Evolutionary conservation across 1,140 invertebrate genomes (phyloP), one percentile per base, ranked within the genome.

Genomic region (Danaus plexippus): DNA sequence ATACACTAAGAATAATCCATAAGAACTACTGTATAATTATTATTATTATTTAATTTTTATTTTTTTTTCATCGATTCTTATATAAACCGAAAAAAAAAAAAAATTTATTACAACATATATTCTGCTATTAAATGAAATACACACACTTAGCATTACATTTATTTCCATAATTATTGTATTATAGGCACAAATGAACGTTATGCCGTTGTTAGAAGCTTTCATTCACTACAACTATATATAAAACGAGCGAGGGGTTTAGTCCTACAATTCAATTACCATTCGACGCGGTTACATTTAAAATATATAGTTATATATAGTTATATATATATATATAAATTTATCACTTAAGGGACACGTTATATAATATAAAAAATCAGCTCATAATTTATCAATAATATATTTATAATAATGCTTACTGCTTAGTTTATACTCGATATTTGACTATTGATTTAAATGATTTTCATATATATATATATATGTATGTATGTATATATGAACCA

Each of bases 151-250:
- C 49, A 57, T 70, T 69, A 64, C 62, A 56, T 69, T 65, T 59
- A 44, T 56, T 64, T 58, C 57, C 61, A 60, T 64, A 69, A 67
- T 69, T 72, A 70, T 73, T 74, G 64, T 75, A 70, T 64, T 66
- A 72, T 74, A 84, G 80, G 80, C 80, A 84, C 80, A 71, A 76
- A 77, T 75, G 73, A 77, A 81, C 74, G 72, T 63, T 71, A 70
- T 67, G 53, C 32, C 57, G 68, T 66, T 73, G 77, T 72, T 64
- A 13, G 47, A 75, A 76, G 70, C 69, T 49, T n/a, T 53, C 59
- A 57, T 66, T 47, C 52, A 61, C 64, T 64, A 64, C 57, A 57
- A 62, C 66, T 61, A 67, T 56, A 60, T 61, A 54, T 55, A 63
- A 63, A 66, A 66, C 66, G 64, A 73, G 75, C 77, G 77, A 81